Conservation (phyloP, 2,797 vertebrate genomes). For the Crocodylus rhombifer region DNA sequence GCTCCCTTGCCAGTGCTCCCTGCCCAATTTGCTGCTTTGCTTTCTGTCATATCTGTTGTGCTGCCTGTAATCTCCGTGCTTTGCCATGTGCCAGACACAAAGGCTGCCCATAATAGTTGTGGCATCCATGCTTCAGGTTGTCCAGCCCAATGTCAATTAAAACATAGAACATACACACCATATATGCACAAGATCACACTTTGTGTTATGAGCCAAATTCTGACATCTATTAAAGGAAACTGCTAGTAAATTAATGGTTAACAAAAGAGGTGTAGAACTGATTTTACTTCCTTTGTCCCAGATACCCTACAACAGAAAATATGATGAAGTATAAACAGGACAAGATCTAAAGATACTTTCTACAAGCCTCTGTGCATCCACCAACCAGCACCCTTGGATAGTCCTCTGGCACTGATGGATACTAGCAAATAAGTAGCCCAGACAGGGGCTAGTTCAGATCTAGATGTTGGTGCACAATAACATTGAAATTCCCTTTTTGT, state of each 20-base stretch:
- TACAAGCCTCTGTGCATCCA: background rate
- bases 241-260: constrained; percentile 14
- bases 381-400: background rate
- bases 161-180: background rate
- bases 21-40: too few relatives aligned
- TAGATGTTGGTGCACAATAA: background rate
- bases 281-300: background rate
- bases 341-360: background rate
- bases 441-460: background rate
- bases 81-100: too few relatives aligned
- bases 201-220: background rate
- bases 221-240: background rate
- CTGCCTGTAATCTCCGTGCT: too few relatives aligned
- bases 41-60: too few relatives aligned
- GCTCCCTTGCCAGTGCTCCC: too few relatives aligned
- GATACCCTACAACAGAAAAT: background rate
- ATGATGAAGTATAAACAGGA: background rate
- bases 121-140: too few relatives aligned
- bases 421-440: background rate
- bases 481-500: constrained; percentile 11
- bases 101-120: too few relatives aligned
- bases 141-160: background rate
- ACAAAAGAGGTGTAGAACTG: background rate
- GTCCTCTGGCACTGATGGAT: background rate
- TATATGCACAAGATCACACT: background rate